Percentiles rank a stretch among this genome's conserved stretches.
These are phyloP conservation scores for Plecotus auritus DNA, from an alignment of 2,113 vertebrate genomes.

Conservation along the genomic window DNA sequence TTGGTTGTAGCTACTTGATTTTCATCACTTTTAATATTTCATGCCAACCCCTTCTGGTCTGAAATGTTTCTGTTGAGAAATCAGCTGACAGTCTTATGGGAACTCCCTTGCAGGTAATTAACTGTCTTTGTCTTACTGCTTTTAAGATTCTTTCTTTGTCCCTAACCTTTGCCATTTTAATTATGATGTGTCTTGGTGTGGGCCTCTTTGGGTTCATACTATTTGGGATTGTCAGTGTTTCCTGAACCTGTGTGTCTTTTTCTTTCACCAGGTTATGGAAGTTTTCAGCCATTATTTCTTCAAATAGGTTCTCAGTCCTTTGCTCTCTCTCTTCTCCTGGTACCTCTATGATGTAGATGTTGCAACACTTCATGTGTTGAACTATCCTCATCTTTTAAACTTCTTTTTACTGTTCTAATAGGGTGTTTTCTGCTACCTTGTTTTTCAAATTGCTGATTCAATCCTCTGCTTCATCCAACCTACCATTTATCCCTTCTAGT, in stretches of 20 bases:
- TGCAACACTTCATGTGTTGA: background rate
- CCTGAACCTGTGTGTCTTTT: background rate
- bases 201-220: background rate
- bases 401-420: background rate
- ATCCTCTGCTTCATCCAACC: background rate
- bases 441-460: background rate
- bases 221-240: background rate
- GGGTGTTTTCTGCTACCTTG: background rate
- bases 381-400: background rate
- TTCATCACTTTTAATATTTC: background rate
- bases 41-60: background rate
- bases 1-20: background rate
- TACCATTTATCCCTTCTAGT: background rate
- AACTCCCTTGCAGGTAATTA: background rate
- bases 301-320: background rate
- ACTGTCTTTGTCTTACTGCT: background rate
- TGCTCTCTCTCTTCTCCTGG: background rate
- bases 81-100: background rate
- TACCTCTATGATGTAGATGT: background rate
- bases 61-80: background rate
- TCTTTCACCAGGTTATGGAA: background rate
- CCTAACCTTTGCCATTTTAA: background rate
- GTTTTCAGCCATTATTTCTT: background rate
- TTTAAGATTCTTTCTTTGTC: background rate
- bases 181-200: background rate